phyloP scores from a whole-genome alignment of 2,113 vertebrate genomes.

The Vimba vimba region DNA sequence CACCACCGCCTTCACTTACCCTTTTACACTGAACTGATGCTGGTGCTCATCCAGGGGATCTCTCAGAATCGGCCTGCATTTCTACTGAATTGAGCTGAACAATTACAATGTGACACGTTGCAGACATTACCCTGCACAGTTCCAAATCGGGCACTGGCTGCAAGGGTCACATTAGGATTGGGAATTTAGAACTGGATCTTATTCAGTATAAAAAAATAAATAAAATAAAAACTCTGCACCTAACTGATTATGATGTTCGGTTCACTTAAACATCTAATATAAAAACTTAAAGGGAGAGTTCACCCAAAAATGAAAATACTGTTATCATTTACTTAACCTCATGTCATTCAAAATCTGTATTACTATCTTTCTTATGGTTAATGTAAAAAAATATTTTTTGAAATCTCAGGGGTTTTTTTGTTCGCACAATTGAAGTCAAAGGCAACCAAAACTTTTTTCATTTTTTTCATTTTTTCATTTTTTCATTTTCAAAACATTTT shows the following conservation, averaged over 20 bases:
- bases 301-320: background rate
- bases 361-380: background rate
- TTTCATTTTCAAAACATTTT: no score
- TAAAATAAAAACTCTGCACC: no score
- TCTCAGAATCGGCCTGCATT: background rate
- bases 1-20: background rate
- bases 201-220: background rate
- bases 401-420: background rate
- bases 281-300: background rate
- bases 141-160: background rate
- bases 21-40: conserved; percentile 7
- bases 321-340: background rate
- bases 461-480: no score
- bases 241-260: background rate
- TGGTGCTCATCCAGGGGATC: background rate
- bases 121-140: background rate
- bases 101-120: background rate
- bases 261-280: background rate
- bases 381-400: background rate
- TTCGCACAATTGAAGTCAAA: background rate
- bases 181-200: background rate
- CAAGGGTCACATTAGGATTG: background rate
- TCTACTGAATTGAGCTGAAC: conserved; percentile 12
- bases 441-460: background rate
- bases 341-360: background rate